Evolutionary conservation across 2,797 vertebrate genomes (phyloP).

Genomic region (Philypnodon macrostomus): DNA sequence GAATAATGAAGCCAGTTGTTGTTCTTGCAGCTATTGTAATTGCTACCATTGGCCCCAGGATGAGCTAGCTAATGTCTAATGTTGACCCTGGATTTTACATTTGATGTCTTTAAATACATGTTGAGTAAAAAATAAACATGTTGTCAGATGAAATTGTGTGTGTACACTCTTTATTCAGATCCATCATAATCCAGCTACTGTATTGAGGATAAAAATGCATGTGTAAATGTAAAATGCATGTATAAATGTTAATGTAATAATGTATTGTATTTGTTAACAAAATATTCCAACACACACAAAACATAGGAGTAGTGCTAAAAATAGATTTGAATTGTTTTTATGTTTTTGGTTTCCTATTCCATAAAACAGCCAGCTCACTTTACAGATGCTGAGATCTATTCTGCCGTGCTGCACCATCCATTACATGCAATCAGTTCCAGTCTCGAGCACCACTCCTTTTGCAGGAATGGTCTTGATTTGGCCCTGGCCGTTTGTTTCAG

Average conservation of each 20-base stretch:
- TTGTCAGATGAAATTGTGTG: too few species aligned
- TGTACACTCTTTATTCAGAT: too few species aligned
- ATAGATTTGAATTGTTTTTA: slow-evolving; percentile 3
- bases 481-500: slow-evolving; percentile 22
- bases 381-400: slow-evolving; percentile 23
- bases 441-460: slow-evolving; percentile 24
- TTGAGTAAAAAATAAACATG: too few species aligned
- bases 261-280: too few species aligned
- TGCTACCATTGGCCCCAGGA: background rate
- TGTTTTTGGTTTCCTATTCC: slow-evolving; percentile 6
- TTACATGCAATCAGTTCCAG: slow-evolving; percentile 50
- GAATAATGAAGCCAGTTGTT: background rate
- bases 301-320: slow-evolving; percentile 5
- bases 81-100: background rate
- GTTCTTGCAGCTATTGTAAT: too few species aligned
- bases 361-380: slow-evolving; percentile 20
- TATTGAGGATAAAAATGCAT: too few species aligned
- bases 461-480: slow-evolving; percentile 36
- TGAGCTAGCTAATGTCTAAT: too few species aligned
- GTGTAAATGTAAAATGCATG: too few species aligned
- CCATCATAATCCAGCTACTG: too few species aligned
- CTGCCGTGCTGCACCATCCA: slow-evolving; percentile 11
- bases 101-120: background rate
- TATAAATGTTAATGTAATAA: too few species aligned
- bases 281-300: background rate